These are phyloP conservation scores for Pteromalus puparum DNA, from an alignment of 1,140 invertebrate genomes.

Conservation along the genomic window DNA sequence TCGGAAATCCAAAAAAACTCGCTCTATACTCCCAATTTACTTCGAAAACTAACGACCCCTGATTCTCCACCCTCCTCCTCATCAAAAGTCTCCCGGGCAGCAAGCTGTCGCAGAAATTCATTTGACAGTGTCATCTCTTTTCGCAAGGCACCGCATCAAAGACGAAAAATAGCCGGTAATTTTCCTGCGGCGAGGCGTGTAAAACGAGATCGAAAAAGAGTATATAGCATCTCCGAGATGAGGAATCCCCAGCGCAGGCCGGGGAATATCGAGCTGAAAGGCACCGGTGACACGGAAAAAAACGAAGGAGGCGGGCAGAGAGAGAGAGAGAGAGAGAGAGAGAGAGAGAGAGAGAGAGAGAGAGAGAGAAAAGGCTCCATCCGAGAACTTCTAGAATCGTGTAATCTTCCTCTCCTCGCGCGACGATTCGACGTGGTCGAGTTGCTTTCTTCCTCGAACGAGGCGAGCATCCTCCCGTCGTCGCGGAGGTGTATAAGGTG, in stretches of 20 bases:
- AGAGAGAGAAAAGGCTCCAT: conserved; percentile 30
- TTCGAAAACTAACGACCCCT: neutral
- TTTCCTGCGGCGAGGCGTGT: conserved; percentile 32
- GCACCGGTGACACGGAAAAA: conserved; percentile 33
- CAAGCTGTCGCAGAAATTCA: neutral
- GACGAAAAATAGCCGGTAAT: conserved; percentile 46
- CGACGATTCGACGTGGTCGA: conserved; percentile 28
- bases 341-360: neutral
- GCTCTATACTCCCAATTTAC: neutral
- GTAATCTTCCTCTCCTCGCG: conserved; percentile 31
- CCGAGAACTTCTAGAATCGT: conserved; percentile 39
- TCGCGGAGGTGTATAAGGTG: conserved; percentile 23
- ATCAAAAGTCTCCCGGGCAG: neutral
- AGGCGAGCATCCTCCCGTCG: neutral
- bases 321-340: conserved; percentile 9
- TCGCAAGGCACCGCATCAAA: conserved; percentile 17
- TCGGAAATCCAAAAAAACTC: conserved; percentile 3
- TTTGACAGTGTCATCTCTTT: conserved; percentile 12
- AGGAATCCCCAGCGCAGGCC: neutral
- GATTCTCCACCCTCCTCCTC: neutral
- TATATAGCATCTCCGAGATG: conserved; percentile 2
- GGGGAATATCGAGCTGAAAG: conserved; percentile 8
- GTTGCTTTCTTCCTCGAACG: conserved; percentile 23
- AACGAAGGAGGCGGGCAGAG: conserved; percentile 6
- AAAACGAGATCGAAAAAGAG: conserved; percentile 23